Percentiles rank a stretch among this genome's conserved stretches.
These are phyloP conservation scores for Rhopilema esculentum DNA, from an alignment of 30 jellyfish, hydroid and myxozoan genomes.

Conservation along the genomic window DNA sequence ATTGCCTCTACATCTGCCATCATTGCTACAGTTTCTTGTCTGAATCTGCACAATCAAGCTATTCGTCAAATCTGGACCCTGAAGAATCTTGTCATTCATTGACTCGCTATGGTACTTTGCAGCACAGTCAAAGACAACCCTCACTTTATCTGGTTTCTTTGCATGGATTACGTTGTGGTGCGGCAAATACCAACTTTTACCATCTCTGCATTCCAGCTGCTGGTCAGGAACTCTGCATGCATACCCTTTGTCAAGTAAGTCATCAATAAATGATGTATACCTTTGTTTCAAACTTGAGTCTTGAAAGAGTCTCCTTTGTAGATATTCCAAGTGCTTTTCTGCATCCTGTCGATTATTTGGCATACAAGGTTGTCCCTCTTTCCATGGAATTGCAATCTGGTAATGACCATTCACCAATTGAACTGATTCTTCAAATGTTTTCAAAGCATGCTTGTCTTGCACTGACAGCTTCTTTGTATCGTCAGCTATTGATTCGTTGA, in stretches of 20 bases:
- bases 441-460: too few relatives aligned
- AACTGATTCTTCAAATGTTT: conserved; percentile 23
- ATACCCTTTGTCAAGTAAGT: conserved; percentile 15
- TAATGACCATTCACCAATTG: conserved; percentile 25
- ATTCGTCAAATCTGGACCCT: conserved; percentile 79
- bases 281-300: conserved; percentile 10
- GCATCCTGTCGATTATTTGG: conserved; percentile 48
- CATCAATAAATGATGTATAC: conserved; percentile 47
- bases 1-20: conserved; percentile 76
- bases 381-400: conserved; percentile 63
- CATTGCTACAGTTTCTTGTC: conserved; percentile 75
- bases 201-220: too few relatives aligned
- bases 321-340: conserved; percentile 18
- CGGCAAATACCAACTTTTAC: conserved; percentile 89
- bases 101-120: conserved; percentile 66
- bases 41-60: conserved; percentile 51
- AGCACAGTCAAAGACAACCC: too few relatives aligned
- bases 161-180: conserved; percentile 74
- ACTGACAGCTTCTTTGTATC: conserved; percentile 17
- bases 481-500: conserved; percentile 22
- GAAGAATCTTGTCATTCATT: conserved; percentile 57
- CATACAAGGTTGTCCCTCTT: not conserved
- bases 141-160: conserved; percentile 66
- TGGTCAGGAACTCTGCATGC: conserved; percentile 48
- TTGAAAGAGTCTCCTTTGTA: conserved; percentile 23